These are phyloP conservation scores for Silurus asotus DNA, from an alignment of 2,113 vertebrate species.

Conservation along the genomic window DNA sequence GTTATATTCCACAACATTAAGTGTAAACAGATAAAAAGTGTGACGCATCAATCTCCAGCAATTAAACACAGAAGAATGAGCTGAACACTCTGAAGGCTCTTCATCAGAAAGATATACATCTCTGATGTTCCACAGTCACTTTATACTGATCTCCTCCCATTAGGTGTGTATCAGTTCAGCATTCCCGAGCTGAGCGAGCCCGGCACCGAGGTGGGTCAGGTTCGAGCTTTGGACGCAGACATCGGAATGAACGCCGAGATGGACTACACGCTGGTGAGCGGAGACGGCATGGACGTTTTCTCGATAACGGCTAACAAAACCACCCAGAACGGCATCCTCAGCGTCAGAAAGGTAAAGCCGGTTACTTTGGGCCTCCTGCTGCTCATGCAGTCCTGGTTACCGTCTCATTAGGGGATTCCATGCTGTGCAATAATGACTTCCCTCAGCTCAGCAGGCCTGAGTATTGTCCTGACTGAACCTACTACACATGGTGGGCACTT, in stretches of 20 bases:
- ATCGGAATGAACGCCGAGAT: constrained; percentile 86
- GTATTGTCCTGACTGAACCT: constrained; percentile 7
- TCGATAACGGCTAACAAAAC: constrained; percentile 82
- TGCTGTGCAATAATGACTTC: constrained; percentile 37
- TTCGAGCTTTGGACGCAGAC: constrained; percentile 85
- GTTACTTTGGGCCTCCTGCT: not conserved
- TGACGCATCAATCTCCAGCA: not conserved
- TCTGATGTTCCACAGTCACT: not conserved
- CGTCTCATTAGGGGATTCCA: constrained; percentile 26
- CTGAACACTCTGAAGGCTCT: not conserved
- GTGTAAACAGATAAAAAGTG: not conserved
- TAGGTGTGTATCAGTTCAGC: constrained; percentile 88
- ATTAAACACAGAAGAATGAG: not conserved
- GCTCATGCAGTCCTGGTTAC: not conserved
- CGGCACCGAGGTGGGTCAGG: constrained; percentile 78
- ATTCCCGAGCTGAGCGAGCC: constrained; percentile 76
- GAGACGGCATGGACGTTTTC: constrained; percentile 88
- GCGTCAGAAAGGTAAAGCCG: constrained; percentile 82
- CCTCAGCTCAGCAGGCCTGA: not conserved
- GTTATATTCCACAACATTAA: not conserved
- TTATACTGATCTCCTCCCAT: not conserved
- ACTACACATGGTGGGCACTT: not conserved
- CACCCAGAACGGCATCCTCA: constrained; percentile 89
- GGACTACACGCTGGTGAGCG: constrained; percentile 83
- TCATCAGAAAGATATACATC: not conserved